phyloP scores from a whole-genome alignment of 2,797 vertebrate genomes.

The Astyanax mexicanus region DNA sequence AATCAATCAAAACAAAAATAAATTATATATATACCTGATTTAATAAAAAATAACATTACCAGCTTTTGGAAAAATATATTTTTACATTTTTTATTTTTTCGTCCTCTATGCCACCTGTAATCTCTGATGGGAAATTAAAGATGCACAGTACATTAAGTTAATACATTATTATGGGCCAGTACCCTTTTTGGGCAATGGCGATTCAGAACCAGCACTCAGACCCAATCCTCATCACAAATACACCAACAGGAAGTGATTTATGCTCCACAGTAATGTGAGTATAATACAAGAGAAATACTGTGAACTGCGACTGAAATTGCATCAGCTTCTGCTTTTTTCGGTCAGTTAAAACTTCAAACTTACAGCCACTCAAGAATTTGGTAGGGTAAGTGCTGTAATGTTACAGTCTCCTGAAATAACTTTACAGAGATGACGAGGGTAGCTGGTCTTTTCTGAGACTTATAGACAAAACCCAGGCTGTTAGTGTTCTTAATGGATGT shows the following conservation, averaged over 20 bases:
- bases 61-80: too few species aligned
- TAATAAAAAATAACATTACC: too few species aligned
- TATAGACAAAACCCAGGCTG: constrained; percentile 42
- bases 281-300: not conserved
- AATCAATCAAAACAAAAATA: too few species aligned
- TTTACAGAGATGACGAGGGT: constrained; percentile 23
- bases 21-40: too few species aligned
- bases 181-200: not conserved
- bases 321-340: not conserved
- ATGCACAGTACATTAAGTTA: not conserved
- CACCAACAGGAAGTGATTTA: not conserved
- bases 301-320: not conserved
- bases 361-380: constrained; percentile 1
- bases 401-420: not conserved
- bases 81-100: too few species aligned
- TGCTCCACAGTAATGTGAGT: not conserved
- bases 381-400: constrained; percentile 17
- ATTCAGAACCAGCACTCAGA: not conserved
- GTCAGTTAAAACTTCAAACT: too few species aligned
- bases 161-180: not conserved
- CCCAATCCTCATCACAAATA: not conserved
- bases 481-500: constrained; percentile 46
- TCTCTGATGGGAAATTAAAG: not conserved
- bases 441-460: constrained; percentile 44
- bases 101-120: not conserved